A percentile compares a stretch with the other conserved stretches of the same genome.
Evolutionary conservation across 2,797 vertebrate genomes (phyloP).

Genomic region (Malacoctenus gilli): DNA sequence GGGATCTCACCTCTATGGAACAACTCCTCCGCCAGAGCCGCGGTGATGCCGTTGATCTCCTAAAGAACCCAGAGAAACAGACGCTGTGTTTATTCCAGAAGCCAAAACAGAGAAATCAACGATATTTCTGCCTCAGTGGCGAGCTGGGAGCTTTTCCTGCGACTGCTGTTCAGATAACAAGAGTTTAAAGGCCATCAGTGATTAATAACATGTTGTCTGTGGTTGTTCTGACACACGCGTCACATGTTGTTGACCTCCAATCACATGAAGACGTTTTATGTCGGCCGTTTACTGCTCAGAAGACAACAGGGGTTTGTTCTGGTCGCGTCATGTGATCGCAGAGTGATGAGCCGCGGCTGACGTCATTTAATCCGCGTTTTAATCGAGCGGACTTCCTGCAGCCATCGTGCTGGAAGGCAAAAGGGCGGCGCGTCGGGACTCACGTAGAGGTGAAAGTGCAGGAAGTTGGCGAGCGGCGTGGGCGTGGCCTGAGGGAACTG

Average conservation of each 20-base stretch:
- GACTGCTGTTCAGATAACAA: too few species aligned
- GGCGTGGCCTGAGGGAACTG: conserved; percentile 88
- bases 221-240: not conserved
- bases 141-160: too few species aligned
- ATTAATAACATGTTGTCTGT: too few species aligned
- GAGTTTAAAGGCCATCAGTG: too few species aligned
- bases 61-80: too few species aligned
- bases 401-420: too few species aligned
- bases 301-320: conserved; percentile 28
- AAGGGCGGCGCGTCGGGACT: conserved; percentile 80
- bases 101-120: too few species aligned
- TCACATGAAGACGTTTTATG: conserved; percentile 25
- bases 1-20: conserved; percentile 89
- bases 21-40: conserved; percentile 92
- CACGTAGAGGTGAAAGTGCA: conserved; percentile 95
- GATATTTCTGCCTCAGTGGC: too few species aligned
- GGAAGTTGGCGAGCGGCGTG: conserved; percentile 86
- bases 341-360: not conserved
- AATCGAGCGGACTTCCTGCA: too few species aligned
- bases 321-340: conserved; percentile 32
- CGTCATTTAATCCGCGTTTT: too few species aligned
- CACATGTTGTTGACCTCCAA: conserved; percentile 20
- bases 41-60: conserved; percentile 95
- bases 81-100: too few species aligned
- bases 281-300: not conserved